Evolutionary conservation across 2,888 invertebrate genomes (phyloP).

Genomic region (Tiliacea aurago): DNA sequence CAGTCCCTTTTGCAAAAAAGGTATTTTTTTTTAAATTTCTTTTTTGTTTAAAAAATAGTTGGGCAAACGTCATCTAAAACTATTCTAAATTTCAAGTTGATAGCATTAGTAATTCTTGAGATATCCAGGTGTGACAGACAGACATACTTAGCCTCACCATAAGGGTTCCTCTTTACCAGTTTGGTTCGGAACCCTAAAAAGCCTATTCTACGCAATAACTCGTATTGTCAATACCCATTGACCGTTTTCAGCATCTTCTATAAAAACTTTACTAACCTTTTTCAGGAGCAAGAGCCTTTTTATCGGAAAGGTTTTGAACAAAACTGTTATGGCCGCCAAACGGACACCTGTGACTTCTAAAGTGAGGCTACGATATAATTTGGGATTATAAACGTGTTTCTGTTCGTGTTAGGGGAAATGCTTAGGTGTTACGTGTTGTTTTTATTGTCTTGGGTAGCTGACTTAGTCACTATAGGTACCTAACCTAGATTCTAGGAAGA

Average conservation of each 20-base stretch:
- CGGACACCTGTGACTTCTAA: constrained; percentile 65
- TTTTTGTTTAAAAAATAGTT: too few relatives aligned
- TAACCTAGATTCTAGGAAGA: constrained; percentile 15
- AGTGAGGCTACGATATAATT: constrained; percentile 45
- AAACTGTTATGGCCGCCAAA: constrained; percentile 61
- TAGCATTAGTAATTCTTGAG: too few relatives aligned
- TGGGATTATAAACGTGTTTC: constrained; percentile 33
- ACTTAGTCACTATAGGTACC: neutral
- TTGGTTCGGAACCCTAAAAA: neutral
- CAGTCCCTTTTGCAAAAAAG: too few relatives aligned
- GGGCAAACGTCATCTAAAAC: too few relatives aligned
- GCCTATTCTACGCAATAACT: constrained; percentile 36
- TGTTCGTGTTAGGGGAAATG: constrained; percentile 21
- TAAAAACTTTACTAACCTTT: constrained; percentile 57
- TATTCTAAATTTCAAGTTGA: too few relatives aligned
- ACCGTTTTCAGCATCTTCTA: constrained; percentile 43
- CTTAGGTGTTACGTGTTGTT: constrained; percentile 20
- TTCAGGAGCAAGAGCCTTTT: constrained; percentile 47
- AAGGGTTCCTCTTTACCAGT: too few relatives aligned
- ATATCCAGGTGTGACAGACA: too few relatives aligned
- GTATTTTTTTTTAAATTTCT: too few relatives aligned
- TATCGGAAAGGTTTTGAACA: constrained; percentile 59
- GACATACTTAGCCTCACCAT: too few relatives aligned
- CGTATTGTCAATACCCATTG: constrained; percentile 42
- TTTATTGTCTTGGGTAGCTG: neutral